Evolutionary conservation across 2,888 invertebrate genomes (phyloP), one percentile per base, ranked within the genome.

Genomic region (Volucella bombylans): DNA sequence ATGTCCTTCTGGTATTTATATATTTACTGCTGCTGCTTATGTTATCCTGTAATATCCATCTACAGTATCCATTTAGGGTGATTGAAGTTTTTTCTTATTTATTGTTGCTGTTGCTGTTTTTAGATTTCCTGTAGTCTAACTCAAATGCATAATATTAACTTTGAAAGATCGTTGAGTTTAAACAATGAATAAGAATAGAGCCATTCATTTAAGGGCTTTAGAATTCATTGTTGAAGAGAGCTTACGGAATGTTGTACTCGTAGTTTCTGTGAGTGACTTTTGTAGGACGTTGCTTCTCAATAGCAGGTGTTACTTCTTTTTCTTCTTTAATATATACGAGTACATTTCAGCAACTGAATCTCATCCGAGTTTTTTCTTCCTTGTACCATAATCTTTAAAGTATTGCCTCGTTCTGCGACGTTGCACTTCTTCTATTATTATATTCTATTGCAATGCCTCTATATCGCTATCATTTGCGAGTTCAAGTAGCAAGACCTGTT

Each of bases 1-100:
- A 62, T 81, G 81, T 81, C 74, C 57, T 80, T 67, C 47, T 45
- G 67, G 69, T 76, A 80, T 83, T 76, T 67, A 79, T 79, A 64
- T 74, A 59, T 73, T 68, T 79, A 62, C 62, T 68, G 62, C 59
- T 68, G 55, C 59, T 64, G 67, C 55, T 62, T 43, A 72, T 68
- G 73, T 67, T 43, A 41, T 62, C 55, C 52, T 43, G 64, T 71
- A 61, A 62, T 69, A 77, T 62, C 62, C 69, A 69, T 69, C 69
- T 47, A 52, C 45, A 47, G 65, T 43, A 79, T 72, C 71, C 72
- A 72, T 79, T 57, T 72, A 52, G 79, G 72, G 65, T 71, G 57
- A 79, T 79, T 71, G 78, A 31, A 31, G 78, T 55, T 69, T 10
- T 31, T 31, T 31, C 31, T 31, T 31, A 31, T 31, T 31, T 31